Percentiles rank a stretch among this genome's conserved stretches.
Evolutionary conservation across 2,797 vertebrate species (phyloP).

Genomic region (Ptychadena robeensis): DNA sequence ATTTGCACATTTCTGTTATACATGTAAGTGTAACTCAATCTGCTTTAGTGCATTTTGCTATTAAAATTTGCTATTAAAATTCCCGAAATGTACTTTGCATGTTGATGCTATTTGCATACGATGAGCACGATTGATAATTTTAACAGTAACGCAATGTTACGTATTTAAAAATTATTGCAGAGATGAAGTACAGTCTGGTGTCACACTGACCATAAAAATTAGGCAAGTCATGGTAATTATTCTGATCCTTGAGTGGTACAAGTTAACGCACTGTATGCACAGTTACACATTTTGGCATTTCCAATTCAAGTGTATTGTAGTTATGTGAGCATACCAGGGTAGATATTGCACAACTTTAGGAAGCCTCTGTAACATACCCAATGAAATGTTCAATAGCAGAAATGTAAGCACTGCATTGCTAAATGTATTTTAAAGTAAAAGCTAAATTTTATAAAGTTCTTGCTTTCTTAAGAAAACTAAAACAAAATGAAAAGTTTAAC

Average conservation of each 20-base stretch:
- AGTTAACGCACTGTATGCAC: not conserved
- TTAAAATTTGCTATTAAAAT: conserved; percentile 40
- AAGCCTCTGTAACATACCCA: too few species aligned
- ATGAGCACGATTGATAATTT: conserved; percentile 26
- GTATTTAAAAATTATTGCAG: conserved; percentile 39
- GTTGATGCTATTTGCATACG: conserved; percentile 38
- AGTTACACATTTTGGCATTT: too few species aligned
- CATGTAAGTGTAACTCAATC: conserved; percentile 38
- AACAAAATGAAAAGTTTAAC: too few species aligned
- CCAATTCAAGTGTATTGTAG: too few species aligned
- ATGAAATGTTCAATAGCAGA: too few species aligned
- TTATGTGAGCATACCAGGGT: too few species aligned
- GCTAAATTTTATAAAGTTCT: too few species aligned
- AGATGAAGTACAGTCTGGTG: not conserved
- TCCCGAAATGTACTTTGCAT: conserved; percentile 42
- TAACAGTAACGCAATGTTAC: not conserved
- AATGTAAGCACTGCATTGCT: too few species aligned
- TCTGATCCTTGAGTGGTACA: not conserved
- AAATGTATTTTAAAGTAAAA: too few species aligned
- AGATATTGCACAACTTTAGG: too few species aligned
- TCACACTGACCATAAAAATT: conserved; percentile 15
- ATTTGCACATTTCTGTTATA: conserved; percentile 50
- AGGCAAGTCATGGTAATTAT: not conserved
- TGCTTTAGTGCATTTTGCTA: conserved; percentile 51
- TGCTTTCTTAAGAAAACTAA: too few species aligned